Evolutionary conservation across 1,140 invertebrate genomes (phyloP).

Genomic region (Akabosia matsudoensis): DNA sequence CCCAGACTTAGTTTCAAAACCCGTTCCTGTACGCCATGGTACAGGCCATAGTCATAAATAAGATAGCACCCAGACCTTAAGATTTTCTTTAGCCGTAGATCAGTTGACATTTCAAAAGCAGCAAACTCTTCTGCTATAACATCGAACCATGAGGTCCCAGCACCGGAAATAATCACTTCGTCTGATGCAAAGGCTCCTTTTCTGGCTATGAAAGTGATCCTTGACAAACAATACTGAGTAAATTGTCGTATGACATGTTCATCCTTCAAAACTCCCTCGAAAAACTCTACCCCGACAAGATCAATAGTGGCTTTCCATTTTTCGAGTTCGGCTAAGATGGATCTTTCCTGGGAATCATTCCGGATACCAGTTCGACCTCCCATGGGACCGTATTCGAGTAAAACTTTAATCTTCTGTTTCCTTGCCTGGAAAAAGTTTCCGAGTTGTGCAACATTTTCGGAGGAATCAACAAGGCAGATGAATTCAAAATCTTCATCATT

Average conservation of each 20-base stretch:
- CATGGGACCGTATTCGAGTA: slow-evolving; percentile 34
- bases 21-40: slow-evolving; percentile 25
- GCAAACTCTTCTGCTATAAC: slow-evolving; percentile 37
- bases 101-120: not conserved
- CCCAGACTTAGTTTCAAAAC: slow-evolving; percentile 15
- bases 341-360: slow-evolving; percentile 13
- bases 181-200: not conserved
- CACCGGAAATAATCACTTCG: slow-evolving; percentile 35
- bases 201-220: not conserved
- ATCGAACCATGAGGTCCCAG: slow-evolving; percentile 43
- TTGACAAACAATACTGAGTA: not conserved
- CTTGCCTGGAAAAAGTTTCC: slow-evolving; percentile 36
- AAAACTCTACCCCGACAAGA: slow-evolving; percentile 41
- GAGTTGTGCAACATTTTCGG: slow-evolving; percentile 28
- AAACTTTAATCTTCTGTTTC: slow-evolving; percentile 32
- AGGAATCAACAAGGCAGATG: slow-evolving; percentile 39
- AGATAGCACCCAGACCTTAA: slow-evolving; percentile 43
- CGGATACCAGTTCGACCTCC: slow-evolving; percentile 42
- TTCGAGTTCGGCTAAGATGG: slow-evolving; percentile 15
- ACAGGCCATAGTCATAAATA: slow-evolving; percentile 34
- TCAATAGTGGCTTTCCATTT: slow-evolving; percentile 18
- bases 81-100: not conserved
- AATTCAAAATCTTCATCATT: slow-evolving; percentile 35
- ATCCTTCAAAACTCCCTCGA: slow-evolving; percentile 36
- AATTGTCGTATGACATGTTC: slow-evolving; percentile 24